Base-by-base conservation (phyloP, 2,797 vertebrate species). In the Pterois miles region DNA sequence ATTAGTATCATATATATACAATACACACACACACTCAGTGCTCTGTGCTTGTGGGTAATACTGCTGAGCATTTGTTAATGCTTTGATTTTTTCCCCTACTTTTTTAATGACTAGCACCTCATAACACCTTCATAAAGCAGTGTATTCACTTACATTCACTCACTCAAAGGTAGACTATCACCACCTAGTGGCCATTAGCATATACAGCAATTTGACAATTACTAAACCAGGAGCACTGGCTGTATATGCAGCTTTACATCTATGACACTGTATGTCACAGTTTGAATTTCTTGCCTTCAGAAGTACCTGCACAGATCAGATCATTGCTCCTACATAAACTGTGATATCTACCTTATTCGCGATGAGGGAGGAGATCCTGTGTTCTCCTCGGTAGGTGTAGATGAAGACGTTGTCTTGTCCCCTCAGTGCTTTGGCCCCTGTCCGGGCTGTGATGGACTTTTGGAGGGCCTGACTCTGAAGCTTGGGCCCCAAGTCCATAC, bases 271-370 rank as follows among this genome's bases (percentile, higher is more conserved):
- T 64, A 4, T 14, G 50, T 43, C 13, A 48, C 5, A 38, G 57
- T 43, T 52, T n/a, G 9, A 6, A 34, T 56, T 27, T 65, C 23
- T 33, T 20, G 2, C 25, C 38, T 34, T 64, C 10, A 60, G 12
- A 58, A 27, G 20, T 14, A 12, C 3, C 6, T 7, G 13, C 48
- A 52, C 20, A 3, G 14, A n/a, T 59, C n/a, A 65, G 20, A 71
- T 5, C 0, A 65, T 58, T 29, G 59, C 11, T 16, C 5, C 1
- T 4, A 12, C 11, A n/a, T 12, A 50, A n/a, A 20, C 10, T 56
- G 57, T 77, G 53, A 29, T n/a, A 7, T 73, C 31, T 94, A 98
- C 97, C 97, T 98, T 97, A 72, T 98, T 99, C 87, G 96, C 95
- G 83, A 98, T 95, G 63, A 97, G 94, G 38, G 97, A 95, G 4